Percentiles rank a stretch among this genome's conserved stretches.
Conservation (phyloP, 2,113 vertebrate species). For the Brachionichthys hirsutus region DNA sequence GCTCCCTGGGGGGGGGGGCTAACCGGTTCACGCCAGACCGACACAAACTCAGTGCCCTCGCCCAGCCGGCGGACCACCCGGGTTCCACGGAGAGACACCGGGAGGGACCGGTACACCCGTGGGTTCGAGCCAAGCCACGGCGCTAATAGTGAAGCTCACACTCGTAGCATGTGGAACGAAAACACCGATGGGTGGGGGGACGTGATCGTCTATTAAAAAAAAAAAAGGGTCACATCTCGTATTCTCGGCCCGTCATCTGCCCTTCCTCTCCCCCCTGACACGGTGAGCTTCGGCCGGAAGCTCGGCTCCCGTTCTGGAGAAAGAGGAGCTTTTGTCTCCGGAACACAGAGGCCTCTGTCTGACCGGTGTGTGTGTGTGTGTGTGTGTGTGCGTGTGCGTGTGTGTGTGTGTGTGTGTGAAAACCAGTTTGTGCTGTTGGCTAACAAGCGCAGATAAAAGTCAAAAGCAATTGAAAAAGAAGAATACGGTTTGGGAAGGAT, state of each 20-base stretch:
- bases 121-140: constrained; percentile 30
- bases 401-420: constrained; percentile 21
- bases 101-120: constrained; percentile 19
- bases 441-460: constrained; percentile 70
- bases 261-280: constrained; percentile 82
- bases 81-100: constrained; percentile 9
- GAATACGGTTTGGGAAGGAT: constrained; percentile 34
- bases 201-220: too few species aligned
- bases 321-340: constrained; percentile 84
- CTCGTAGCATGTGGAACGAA: constrained; percentile 11
- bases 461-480: constrained; percentile 58
- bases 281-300: constrained; percentile 87
- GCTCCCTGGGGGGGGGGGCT: constrained; percentile 65
- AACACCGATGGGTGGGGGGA: constrained; percentile 32
- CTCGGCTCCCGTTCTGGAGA: constrained; percentile 78
- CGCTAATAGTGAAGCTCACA: constrained; percentile 33
- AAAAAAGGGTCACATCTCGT: constrained; percentile 69
- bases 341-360: constrained; percentile 83
- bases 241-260: constrained; percentile 77
- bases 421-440: constrained; percentile 41
- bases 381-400: constrained; percentile 68
- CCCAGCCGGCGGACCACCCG: constrained; percentile 56
- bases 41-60: constrained; percentile 79
- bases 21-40: constrained; percentile 70
- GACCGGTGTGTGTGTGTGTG: constrained; percentile 46